Base-by-base conservation (phyloP, 1,140 invertebrate species). In the Brachystomella parvula region DNA sequence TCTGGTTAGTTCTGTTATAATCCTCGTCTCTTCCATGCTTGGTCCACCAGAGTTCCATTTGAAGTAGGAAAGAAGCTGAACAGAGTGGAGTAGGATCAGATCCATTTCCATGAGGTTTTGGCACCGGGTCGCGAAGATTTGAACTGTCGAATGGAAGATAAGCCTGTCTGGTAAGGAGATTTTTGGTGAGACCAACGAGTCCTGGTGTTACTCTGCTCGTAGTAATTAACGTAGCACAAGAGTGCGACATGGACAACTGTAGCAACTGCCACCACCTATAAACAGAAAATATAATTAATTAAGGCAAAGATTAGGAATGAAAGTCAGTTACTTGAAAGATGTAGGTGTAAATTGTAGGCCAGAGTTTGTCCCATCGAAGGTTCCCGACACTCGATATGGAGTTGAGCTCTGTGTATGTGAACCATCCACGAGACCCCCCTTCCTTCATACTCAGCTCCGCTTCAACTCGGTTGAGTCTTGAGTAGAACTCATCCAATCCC, bases 331-430 rank as follows among this genome's bases (percentile, higher is more conserved):
- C 70, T 61, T 69, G 59, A 35, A 72, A 19, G 19, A 63, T 17
- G 32, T 66, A 68, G n/a, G 69, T 47, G 33, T 53, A 57, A 15
- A 71, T 9, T 3, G 49, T 63, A 30, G 67, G 71, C 30, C 66
- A 35, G 24, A 71, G 35, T 0, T 47, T n/a, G 28, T 62, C 61
- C 70, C 67, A 69, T 17, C 57, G 24, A 15, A 72, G 39, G 24
- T 61, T 3, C 0, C 68, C 66, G 33, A 71, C 65, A 9, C 35
- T 19, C 2, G 63, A 39, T 17, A 69, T 21, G 1, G 65, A 21
- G 32, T 81, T 78, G 28, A 94, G 76, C 79, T 95, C 92, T 1
- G 86, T 83, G 74, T 94, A 96, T 0, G 91, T 89, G 74, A 90
- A 88, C 86, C 88, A 93, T 0, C 90, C 90, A 30, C 88, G 80